These are phyloP conservation scores for Nomada lathburiana DNA, from an alignment of 2,888 invertebrate species.

Conservation along the genomic window DNA sequence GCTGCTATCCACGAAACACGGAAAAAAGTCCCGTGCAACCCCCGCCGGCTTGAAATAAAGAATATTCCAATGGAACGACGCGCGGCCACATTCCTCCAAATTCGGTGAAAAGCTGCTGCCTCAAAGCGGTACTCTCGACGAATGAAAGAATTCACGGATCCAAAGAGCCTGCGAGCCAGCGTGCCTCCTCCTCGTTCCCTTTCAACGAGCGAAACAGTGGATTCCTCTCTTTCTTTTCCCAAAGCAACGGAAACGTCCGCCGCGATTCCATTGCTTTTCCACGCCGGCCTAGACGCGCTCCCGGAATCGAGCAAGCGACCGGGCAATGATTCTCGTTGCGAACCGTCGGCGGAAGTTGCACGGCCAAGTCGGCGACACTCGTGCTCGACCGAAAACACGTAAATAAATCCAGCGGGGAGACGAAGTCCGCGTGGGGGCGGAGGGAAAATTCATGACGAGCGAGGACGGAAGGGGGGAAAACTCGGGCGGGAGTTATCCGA, in stretches of 20 bases:
- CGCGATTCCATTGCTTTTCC: slow-evolving; percentile 43
- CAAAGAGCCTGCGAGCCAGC: slow-evolving; percentile 17
- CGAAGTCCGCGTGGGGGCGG: slow-evolving; percentile 28
- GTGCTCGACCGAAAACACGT: slow-evolving; percentile 69
- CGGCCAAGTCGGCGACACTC: slow-evolving; percentile 55
- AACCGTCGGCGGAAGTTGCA: slow-evolving; percentile 47
- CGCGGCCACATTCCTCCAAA: slow-evolving; percentile 2
- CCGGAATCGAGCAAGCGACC: slow-evolving; percentile 21
- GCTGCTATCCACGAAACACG: slow-evolving; percentile 17
- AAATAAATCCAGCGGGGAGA: slow-evolving; percentile 61
- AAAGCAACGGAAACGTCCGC: slow-evolving; percentile 26
- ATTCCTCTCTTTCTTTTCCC: background rate
- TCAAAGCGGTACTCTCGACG: slow-evolving; percentile 11
- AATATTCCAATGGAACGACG: slow-evolving; percentile 22
- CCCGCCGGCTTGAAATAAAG: slow-evolving; percentile 5
- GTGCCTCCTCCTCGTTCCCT: no score
- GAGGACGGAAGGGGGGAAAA: slow-evolving; percentile 30
- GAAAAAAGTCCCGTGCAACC: background rate
- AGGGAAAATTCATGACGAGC: slow-evolving; percentile 41
- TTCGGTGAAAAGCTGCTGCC: slow-evolving; percentile 1
- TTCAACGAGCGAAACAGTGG: background rate
- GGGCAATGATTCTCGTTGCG: slow-evolving; percentile 47
- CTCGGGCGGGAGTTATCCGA: slow-evolving; percentile 66
- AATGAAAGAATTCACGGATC: slow-evolving; percentile 22
- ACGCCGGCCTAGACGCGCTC: slow-evolving; percentile 31